Evolutionary conservation across 2,797 vertebrate genomes (phyloP), one percentile per base, ranked within the genome.

Genomic region (Emys orbicularis): DNA sequence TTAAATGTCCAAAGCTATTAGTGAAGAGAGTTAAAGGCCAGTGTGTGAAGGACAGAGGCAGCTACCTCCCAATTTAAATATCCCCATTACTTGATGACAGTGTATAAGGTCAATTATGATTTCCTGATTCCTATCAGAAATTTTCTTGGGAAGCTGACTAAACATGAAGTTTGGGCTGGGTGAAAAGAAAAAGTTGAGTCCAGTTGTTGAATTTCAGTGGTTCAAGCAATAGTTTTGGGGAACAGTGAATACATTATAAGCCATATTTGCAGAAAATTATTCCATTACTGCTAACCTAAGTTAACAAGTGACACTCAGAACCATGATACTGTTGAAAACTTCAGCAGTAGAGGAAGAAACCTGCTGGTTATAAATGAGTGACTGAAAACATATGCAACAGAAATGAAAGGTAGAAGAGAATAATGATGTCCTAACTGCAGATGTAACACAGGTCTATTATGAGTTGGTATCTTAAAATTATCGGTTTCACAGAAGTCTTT

Each of bases 1-100:
- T 98, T 98, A 98, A 98, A 98, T 98, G 98, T 98, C 97, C 97
- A 56, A 95, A 97, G 96, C 96, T 97, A 98, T 98, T 98, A 99
- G 53, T 19, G 83, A 95, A 56, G 84, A 89, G 79, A 96, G 93
- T 79, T 95, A 94, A 97, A 98, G 90, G 88, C 54, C 94, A 95
- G 1, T 5, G 61, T 94, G 65, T 97, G 95, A 98, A 98, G 96
- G 95, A 95, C 94, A 97, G 83, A 90, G 68, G 65, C 54, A 97
- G 49, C 74, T 86, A 83, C 85, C 25, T 97, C 81, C 53, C 84
- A 29, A 83, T 94, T 95, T 92, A 96, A 97, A 93, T 93, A 91
- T 83, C 94, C 87, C 86, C 29, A 87, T 83, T 92, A 94, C 83
- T 93, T 74, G 82, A 88, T 50, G 47, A 77, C 86, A 95, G 19